Percentiles rank a stretch among this genome's conserved stretches.
These are phyloP conservation scores for Temnothorax rugatulus DNA, from an alignment of 2,888 invertebrate genomes.

Conservation along the genomic window DNA sequence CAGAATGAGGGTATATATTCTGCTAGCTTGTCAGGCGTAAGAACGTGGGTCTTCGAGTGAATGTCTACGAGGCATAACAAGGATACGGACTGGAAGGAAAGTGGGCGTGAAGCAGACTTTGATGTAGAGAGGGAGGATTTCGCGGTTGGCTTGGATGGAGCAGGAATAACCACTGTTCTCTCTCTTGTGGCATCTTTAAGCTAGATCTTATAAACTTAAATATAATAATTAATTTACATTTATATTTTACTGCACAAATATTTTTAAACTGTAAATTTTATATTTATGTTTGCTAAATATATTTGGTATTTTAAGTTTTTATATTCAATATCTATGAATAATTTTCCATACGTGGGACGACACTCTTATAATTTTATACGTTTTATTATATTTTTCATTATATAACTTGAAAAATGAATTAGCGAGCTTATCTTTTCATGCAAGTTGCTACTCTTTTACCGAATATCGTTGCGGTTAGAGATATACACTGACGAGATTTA, in stretches of 20 bases:
- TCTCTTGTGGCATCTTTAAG: constrained; percentile 11
- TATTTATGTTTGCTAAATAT: constrained; percentile 15
- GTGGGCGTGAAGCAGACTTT: constrained; percentile 79
- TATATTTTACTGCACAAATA: not conserved
- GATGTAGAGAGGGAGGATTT: constrained; percentile 78
- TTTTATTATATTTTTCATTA: not conserved
- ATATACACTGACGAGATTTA: not conserved
- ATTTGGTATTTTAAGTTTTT: not conserved
- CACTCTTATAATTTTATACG: not conserved
- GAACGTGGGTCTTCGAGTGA: constrained; percentile 55
- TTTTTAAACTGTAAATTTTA: constrained; percentile 1
- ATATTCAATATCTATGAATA: constrained; percentile 1
- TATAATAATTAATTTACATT: not conserved
- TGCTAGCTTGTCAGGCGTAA: constrained; percentile 43
- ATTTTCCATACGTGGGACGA: not conserved
- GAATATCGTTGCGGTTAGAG: not conserved
- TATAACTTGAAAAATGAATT: not conserved
- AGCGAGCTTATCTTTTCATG: not conserved
- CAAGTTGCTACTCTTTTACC: not conserved
- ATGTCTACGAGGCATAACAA: constrained; percentile 62
- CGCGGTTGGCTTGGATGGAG: constrained; percentile 76
- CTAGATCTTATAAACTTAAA: constrained; percentile 7
- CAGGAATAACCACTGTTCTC: constrained; percentile 77
- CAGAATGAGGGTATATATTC: constrained; percentile 12
- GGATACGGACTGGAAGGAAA: constrained; percentile 73